These are phyloP conservation scores for Stratiolaelaps scimitus DNA, from an alignment of 1,140 invertebrate genomes.

Conservation along the genomic window DNA sequence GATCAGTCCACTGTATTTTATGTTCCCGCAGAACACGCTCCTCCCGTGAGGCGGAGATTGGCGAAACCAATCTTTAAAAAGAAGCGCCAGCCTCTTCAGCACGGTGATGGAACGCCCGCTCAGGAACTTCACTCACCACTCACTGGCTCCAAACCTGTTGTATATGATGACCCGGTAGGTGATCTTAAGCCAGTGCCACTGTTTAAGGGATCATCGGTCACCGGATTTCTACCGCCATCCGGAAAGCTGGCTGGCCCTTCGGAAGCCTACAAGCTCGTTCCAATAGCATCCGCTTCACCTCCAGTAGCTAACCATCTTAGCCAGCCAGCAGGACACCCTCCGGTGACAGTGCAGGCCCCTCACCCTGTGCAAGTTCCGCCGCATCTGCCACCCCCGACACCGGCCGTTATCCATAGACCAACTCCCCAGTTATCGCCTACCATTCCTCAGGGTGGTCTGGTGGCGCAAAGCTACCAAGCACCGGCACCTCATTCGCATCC, in stretches of 20 bases:
- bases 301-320: not conserved
- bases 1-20: conserved; percentile 22
- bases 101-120: conserved; percentile 7
- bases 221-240: conserved; percentile 8
- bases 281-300: not conserved
- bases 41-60: conserved; percentile 22
- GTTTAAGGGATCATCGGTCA: conserved; percentile 6
- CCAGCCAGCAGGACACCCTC: no score
- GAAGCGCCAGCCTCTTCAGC: conserved; percentile 28
- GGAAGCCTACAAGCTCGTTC: conserved; percentile 10
- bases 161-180: conserved; percentile 21
- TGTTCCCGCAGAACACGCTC: conserved; percentile 25
- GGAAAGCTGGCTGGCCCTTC: conserved; percentile 10
- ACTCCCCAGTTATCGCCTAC: not conserved
- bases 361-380: not conserved
- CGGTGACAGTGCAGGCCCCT: no score
- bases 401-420: conserved; percentile 1
- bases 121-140: conserved; percentile 14
- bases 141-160: conserved; percentile 7
- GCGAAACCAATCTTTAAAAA: conserved; percentile 28
- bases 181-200: conserved; percentile 27
- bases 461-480: not conserved
- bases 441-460: not conserved
- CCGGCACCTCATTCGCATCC: not conserved
- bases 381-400: not conserved